Conservation (phyloP, 2,888 invertebrate species). For the Mesorhabditis spiculigera region DNA sequence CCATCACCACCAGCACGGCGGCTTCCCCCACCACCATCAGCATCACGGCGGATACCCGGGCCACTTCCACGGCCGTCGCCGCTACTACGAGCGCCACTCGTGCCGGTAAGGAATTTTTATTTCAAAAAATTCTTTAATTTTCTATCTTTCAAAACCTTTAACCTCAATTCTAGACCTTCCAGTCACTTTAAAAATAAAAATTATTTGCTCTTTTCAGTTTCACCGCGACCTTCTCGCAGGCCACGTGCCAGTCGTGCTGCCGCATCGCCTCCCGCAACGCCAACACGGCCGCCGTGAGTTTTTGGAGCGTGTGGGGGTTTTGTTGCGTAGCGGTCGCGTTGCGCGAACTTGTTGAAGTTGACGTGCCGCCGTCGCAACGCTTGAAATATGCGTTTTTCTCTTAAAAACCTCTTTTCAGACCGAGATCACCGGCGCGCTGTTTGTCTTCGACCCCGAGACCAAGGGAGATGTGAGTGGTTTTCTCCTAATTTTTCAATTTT, state of each 20-base stretch:
- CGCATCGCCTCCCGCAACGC: slow-evolving; percentile 27
- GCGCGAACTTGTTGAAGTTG: background rate
- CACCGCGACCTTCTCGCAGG: slow-evolving; percentile 35
- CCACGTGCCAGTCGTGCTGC: slow-evolving; percentile 41
- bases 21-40: slow-evolving; percentile 12
- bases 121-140: too few relatives aligned
- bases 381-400: background rate
- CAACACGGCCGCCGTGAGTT: slow-evolving; percentile 27
- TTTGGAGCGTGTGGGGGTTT: background rate
- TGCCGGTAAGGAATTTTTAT: slow-evolving; percentile 19
- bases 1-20: slow-evolving; percentile 12
- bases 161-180: too few relatives aligned
- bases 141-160: too few relatives aligned
- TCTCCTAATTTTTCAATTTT: too few relatives aligned
- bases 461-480: slow-evolving; percentile 14
- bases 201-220: slow-evolving; percentile 12
- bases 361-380: background rate
- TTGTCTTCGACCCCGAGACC: slow-evolving; percentile 32
- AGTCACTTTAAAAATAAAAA: too few relatives aligned
- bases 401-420: slow-evolving; percentile 13
- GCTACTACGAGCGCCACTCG: slow-evolving; percentile 29
- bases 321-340: background rate
- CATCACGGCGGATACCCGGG: background rate
- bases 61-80: slow-evolving; percentile 11
- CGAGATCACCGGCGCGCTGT: slow-evolving; percentile 31